These are phyloP conservation scores for Podarcis lilfordi DNA, from an alignment of 2,797 vertebrate genomes.

Conservation along the genomic window DNA sequence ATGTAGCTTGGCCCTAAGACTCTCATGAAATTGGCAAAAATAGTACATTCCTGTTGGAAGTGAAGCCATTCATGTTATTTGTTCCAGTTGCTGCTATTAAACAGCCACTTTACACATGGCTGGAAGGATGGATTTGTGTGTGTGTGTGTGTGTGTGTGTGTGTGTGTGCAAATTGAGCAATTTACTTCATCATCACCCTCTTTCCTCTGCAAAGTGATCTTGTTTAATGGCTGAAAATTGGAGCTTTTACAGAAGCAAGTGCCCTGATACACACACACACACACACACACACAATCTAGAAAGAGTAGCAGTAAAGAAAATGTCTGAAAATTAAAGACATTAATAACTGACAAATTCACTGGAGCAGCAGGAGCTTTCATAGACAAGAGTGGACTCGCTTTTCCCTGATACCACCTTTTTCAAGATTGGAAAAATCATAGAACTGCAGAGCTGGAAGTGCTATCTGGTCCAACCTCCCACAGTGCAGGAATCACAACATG, in stretches of 20 bases:
- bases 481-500: no score
- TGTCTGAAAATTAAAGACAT: no score
- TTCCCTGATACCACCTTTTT: not conserved
- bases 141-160: not conserved
- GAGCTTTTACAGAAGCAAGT: not conserved
- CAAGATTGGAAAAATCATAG: no score
- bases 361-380: not conserved
- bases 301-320: no score
- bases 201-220: not conserved
- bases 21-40: not conserved
- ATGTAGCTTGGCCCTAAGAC: not conserved
- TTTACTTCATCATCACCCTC: not conserved
- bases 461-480: no score
- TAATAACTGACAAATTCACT: not conserved
- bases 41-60: not conserved
- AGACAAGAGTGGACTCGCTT: not conserved
- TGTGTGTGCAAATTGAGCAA: not conserved
- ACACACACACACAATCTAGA: not conserved
- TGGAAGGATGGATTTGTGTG: not conserved
- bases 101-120: not conserved
- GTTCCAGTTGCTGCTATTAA: not conserved
- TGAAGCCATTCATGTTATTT: not conserved
- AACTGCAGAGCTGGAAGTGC: no score
- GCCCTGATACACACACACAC: no score
- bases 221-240: not conserved